Evolutionary conservation across 2,113 vertebrate genomes (phyloP), one percentile per base, ranked within the genome.

Genomic region (Zingel zingel): DNA sequence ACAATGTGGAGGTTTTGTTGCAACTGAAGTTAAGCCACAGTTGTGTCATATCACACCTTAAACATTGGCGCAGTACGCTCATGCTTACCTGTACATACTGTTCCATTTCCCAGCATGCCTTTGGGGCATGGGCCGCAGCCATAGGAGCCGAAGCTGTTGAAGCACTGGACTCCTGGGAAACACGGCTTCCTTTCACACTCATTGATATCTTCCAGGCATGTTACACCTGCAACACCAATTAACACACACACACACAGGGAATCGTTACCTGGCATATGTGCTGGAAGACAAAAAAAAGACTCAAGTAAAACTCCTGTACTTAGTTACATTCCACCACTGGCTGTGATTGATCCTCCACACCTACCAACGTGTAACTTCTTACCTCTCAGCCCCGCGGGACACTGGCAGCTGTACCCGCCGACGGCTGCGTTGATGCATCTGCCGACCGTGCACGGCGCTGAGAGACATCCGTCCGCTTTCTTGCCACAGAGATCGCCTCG

Each of bases 121-220:
- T n/a, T 69, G 25, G 91, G 94, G 93, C 93, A 94, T 7, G 73
- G 89, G 51, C 93, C 92, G 25, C 95, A 96, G n/a, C 64, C 27
- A 58, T 92, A 96, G 10, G 92, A 96, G 82, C 96, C 94, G 43
- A 95, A 93, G 53, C 79, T 96, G 66, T 96, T 96, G 73, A 89
- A 54, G 84, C 93, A 96, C 79, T 58, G 88, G 50, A 92, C 93
- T 79, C 94, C 94, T 14, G 86, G 93, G 86, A 95, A 96, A 88
- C 96, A 97, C 5, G 89, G 90, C 1, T 33, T 88, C 69, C 88
- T 92, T 73, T 96, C 92, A 43, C 94, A 96, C 89, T 97, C 96
- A 1, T 97, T 94, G 74, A 94, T 74, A 72, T 97, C 94, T 83
- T 96, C 92, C 90, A 92, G 88, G 91, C 94, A 97, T 0, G 81